phyloP scores from a whole-genome alignment of 2,113 vertebrate species.

The Erpornis zantholeuca region DNA sequence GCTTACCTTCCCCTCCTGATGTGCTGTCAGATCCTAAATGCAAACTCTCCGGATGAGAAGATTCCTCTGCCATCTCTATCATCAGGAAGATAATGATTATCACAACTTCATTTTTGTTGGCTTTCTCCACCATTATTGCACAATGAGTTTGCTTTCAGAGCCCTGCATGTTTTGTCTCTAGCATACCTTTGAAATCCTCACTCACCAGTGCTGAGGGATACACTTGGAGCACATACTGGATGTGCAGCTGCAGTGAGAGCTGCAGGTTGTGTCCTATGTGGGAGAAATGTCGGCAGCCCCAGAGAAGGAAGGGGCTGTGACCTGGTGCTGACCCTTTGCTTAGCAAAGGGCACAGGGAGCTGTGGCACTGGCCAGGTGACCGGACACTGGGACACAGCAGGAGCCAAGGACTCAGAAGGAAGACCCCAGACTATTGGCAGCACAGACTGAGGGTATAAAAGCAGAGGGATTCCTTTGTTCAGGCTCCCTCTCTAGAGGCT shows the following conservation, averaged over 20 bases:
- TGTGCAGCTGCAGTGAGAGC: not conserved
- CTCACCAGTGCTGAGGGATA: not conserved
- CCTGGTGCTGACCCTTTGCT: not conserved
- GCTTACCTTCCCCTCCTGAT: not conserved
- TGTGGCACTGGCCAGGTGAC: not conserved
- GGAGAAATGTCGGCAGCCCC: not conserved
- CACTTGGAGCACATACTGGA: not conserved
- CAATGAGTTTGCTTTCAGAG: not conserved
- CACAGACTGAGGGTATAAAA: not conserved
- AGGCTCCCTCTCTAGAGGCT: not conserved
- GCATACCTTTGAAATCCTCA: not conserved
- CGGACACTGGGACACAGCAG: rapidly evolving
- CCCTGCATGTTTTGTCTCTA: not conserved
- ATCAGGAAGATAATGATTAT: not conserved
- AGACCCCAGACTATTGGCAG: not conserved
- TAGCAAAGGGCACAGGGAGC: not conserved
- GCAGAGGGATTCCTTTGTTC: not conserved
- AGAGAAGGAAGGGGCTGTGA: not conserved
- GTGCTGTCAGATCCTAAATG: not conserved
- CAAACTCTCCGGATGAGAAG: not conserved
- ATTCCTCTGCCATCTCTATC: not conserved
- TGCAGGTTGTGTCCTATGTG: not conserved
- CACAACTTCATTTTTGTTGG: not conserved
- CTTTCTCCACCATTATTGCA: not conserved
- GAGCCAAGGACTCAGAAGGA: not conserved